Base-by-base conservation (phyloP, 2,888 invertebrate species). In the Phragmatobia fuliginosa region DNA sequence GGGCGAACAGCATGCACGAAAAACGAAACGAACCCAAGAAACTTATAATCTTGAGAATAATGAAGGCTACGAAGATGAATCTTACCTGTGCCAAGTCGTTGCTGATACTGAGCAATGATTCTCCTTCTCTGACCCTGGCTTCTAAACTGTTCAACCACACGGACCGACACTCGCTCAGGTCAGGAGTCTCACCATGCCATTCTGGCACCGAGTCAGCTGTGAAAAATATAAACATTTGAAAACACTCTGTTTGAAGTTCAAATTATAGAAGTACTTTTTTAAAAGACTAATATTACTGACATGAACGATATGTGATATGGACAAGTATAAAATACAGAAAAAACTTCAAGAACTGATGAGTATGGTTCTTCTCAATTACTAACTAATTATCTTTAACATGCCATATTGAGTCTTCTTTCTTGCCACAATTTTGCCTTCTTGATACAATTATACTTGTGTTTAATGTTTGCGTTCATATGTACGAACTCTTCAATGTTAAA, bases 61-160 rank as follows among this genome's bases (percentile, higher is more conserved):
- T n/a, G n/a, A n/a, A n/a, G n/a, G n/a, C n/a, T n/a, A n/a, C n/a
- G n/a, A n/a, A n/a, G n/a, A n/a, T n/a, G n/a, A 25, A 36, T 65
- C 25, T 49, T 88, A 96, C 96, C 91, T 97, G 97, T 31, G 97
- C 97, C 77, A 98, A 93, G 84, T 98, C 98, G 85, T 97, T 97
- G 85, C 97, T 97, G 86, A 98, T 97, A 77, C 97, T 97, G 71
- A 97, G 96, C 18, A 98, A 92, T 0, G 97, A 96, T 83, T 98
- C 98, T 61, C 97, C 97, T 73, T 97, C 97, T 75, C 96, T 95
- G 18, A 98, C 97, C 41, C 98, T 95, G 71, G 97, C 97, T 88
- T 98, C 98, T 10, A 98, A 94, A 78, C 97, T 97, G 73, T 97
- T 97, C 65, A 98, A 93, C 98, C 98, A 98, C 10, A 98, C 96